A percentile compares a stretch with the other conserved stretches of the same genome.
These are phyloP conservation scores for Halcyon badia DNA, from an alignment of 2,797 vertebrate species.

Conservation along the genomic window DNA sequence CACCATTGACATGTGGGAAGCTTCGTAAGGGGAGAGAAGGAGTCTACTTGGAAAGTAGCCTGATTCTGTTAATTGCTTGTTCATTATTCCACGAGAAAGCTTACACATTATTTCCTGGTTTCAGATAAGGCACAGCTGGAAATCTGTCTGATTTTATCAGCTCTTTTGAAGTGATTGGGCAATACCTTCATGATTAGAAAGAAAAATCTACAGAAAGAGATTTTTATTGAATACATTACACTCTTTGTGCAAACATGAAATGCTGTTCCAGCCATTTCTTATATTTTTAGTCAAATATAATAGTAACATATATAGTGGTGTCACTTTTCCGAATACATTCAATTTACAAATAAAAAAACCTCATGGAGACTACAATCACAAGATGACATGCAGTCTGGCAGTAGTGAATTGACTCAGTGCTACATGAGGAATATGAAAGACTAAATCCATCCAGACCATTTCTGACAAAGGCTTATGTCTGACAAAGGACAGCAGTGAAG, in stretches of 20 bases:
- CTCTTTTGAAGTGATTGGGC: not conserved
- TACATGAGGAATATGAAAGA: not conserved
- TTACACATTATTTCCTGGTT: constrained; percentile 7
- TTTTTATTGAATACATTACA: not conserved
- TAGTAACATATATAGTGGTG: not conserved
- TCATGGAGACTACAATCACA: not conserved
- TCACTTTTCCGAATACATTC: not conserved
- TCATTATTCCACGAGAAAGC: not conserved
- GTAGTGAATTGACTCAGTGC: not conserved
- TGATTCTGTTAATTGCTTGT: constrained; percentile 47
- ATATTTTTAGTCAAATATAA: not conserved
- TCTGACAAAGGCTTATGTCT: not conserved
- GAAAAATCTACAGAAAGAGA: not conserved
- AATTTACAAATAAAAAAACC: not conserved
- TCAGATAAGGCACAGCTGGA: constrained; percentile 26
- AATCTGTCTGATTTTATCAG: constrained; percentile 5
- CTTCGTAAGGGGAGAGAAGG: not conserved
- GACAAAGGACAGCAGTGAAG: not conserved
- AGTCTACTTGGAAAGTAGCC: not conserved
- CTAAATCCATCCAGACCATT: not conserved
- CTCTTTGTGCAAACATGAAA: not conserved
- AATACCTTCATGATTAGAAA: not conserved
- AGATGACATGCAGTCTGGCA: not conserved
- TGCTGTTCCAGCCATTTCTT: not conserved
- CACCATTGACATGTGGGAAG: not conserved